Conservation (phyloP, 1,140 invertebrate genomes). For the Ylistrum balloti region DNA sequence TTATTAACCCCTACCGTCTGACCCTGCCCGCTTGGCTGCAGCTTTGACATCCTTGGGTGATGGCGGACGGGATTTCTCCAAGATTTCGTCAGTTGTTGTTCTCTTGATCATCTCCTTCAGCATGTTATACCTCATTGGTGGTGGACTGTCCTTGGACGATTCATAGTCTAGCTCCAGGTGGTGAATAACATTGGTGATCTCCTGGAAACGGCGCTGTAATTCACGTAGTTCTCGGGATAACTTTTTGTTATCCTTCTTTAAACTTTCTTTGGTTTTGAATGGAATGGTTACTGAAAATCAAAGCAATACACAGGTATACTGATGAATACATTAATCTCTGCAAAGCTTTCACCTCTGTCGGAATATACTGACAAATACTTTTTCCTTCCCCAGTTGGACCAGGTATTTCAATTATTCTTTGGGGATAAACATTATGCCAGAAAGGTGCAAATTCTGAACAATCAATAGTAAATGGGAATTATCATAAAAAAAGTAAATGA, state of each 20-base stretch:
- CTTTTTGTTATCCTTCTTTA: conserved; percentile 57
- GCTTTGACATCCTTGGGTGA: conserved; percentile 50
- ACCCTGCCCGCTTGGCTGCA: conserved; percentile 45
- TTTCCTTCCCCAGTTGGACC: too few species aligned
- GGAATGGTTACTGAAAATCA: background rate
- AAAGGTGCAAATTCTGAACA: too few species aligned
- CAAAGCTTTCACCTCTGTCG: too few species aligned
- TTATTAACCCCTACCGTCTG: too few species aligned
- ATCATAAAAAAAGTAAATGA: too few species aligned
- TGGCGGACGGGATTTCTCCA: conserved; percentile 42
- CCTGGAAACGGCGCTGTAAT: conserved; percentile 53
- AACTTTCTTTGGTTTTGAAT: conserved; percentile 52
- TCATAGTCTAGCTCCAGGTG: conserved; percentile 62
- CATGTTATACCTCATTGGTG: conserved; percentile 60
- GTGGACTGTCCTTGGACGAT: conserved; percentile 63
- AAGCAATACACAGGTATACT: too few species aligned
- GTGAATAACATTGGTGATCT: conserved; percentile 55
- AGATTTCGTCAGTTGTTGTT: conserved; percentile 61
- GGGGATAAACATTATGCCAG: too few species aligned
- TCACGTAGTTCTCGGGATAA: conserved; percentile 52
- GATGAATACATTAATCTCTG: too few species aligned
- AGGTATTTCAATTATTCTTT: too few species aligned
- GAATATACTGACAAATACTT: too few species aligned
- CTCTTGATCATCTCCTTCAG: conserved; percentile 67
- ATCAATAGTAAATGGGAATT: too few species aligned